Evolutionary conservation across 2,797 vertebrate species (phyloP).

Genomic region (Numenius phaeopus): DNA sequence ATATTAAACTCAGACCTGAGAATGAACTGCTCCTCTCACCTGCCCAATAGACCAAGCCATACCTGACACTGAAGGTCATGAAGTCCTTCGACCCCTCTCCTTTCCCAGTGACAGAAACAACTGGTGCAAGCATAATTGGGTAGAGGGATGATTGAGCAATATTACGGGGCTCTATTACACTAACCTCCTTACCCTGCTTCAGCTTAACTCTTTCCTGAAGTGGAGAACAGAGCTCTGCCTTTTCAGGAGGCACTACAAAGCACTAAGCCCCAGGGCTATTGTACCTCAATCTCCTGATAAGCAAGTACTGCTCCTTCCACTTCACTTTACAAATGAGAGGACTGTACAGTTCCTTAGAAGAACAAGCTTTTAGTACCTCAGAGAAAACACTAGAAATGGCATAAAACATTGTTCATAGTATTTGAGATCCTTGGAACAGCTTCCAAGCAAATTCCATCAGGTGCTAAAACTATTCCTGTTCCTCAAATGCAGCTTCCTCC

Average conservation of each 20-base stretch:
- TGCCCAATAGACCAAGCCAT: background rate
- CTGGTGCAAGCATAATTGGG: background rate
- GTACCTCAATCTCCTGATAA: background rate
- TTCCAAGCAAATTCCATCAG: background rate
- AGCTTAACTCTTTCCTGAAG: background rate
- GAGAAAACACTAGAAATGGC: background rate
- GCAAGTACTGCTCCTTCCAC: background rate
- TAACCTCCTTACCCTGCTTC: background rate
- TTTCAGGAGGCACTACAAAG: fast-evolving
- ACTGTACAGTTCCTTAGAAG: background rate
- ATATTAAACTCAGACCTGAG: background rate
- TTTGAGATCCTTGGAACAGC: background rate
- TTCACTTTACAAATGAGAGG: background rate
- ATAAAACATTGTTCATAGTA: background rate
- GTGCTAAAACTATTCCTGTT: background rate
- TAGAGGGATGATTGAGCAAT: background rate
- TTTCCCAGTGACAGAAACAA: background rate
- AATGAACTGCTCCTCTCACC: background rate
- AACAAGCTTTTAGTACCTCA: background rate
- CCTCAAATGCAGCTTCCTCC: background rate
- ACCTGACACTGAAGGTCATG: background rate
- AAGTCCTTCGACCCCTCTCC: fast-evolving
- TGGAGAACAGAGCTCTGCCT: background rate
- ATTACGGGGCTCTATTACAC: background rate
- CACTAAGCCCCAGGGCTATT: background rate